Evolutionary conservation across 2,113 vertebrate species (phyloP).

Genomic region (Acrocephalus kingi): DNA sequence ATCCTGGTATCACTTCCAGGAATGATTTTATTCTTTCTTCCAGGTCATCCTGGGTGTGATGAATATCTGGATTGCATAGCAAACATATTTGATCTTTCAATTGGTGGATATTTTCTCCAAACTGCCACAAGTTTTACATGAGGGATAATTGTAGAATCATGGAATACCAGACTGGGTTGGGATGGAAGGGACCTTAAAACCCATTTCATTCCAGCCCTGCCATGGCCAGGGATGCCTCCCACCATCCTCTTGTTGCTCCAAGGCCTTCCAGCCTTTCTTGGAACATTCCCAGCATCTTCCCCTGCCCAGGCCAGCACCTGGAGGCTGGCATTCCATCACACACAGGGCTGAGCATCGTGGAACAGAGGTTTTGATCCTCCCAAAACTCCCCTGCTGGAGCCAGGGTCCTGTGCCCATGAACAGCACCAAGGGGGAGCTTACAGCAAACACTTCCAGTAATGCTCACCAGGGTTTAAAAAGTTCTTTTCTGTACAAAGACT

Average conservation of each 20-base stretch:
- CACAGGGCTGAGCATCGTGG: rapidly evolving
- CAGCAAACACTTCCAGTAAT: rapidly evolving
- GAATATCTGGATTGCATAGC: neutral
- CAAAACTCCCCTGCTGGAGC: neutral
- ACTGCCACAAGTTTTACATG: neutral
- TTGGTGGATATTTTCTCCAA: rapidly evolving
- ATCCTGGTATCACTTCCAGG: neutral
- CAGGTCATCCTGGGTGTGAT: neutral
- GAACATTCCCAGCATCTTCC: neutral
- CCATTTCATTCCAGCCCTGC: neutral
- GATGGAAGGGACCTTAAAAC: neutral
- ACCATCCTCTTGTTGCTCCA: neutral
- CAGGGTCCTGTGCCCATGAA: neutral
- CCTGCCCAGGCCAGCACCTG: neutral
- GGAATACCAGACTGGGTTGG: neutral
- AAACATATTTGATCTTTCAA: neutral
- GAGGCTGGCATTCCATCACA: rapidly evolving
- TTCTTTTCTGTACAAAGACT: neutral
- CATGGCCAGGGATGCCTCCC: neutral
- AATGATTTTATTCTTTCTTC: neutral
- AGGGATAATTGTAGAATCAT: rapidly evolving
- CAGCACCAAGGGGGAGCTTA: neutral
- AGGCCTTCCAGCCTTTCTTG: neutral
- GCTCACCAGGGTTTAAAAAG: neutral
- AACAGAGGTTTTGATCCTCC: rapidly evolving